These are phyloP conservation scores for Calliphora vomitoria DNA, from an alignment of 2,888 invertebrate species.

Conservation along the genomic window DNA sequence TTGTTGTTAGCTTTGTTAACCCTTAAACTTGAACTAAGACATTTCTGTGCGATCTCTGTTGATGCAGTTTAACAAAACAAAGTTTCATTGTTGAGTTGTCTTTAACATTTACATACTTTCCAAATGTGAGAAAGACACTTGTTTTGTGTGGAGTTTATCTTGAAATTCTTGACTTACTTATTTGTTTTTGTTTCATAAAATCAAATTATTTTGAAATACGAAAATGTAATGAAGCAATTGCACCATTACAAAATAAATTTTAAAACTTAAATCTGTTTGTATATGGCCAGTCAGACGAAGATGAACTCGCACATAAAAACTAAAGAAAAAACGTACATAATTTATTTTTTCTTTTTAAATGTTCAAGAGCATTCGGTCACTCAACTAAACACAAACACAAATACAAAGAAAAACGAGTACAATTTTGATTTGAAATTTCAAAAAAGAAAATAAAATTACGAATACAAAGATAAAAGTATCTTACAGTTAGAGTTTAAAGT, in stretches of 20 bases:
- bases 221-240: conserved; percentile 9
- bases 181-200: neutral
- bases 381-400: conserved; percentile 38
- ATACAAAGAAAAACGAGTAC: conserved; percentile 15
- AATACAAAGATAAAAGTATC: conserved; percentile 14
- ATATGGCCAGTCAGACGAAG: conserved; percentile 33
- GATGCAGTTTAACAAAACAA: no score
- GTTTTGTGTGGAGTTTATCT: neutral
- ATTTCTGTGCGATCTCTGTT: neutral
- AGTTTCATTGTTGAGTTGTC: no score
- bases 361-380: conserved; percentile 64
- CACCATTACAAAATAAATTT: neutral
- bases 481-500: conserved; percentile 47
- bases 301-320: conserved; percentile 54
- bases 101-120: neutral
- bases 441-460: conserved; percentile 14
- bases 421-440: conserved; percentile 34
- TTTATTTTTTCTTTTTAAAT: conserved; percentile 38
- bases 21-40: neutral
- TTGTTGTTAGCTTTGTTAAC: neutral
- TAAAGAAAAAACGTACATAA: conserved; percentile 52
- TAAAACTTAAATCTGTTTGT: conserved; percentile 34
- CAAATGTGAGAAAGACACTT: neutral
- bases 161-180: neutral
- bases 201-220: conserved; percentile 16